These are phyloP conservation scores for Oceanodroma tethys DNA, from an alignment of 2,113 vertebrate species.

Conservation along the genomic window DNA sequence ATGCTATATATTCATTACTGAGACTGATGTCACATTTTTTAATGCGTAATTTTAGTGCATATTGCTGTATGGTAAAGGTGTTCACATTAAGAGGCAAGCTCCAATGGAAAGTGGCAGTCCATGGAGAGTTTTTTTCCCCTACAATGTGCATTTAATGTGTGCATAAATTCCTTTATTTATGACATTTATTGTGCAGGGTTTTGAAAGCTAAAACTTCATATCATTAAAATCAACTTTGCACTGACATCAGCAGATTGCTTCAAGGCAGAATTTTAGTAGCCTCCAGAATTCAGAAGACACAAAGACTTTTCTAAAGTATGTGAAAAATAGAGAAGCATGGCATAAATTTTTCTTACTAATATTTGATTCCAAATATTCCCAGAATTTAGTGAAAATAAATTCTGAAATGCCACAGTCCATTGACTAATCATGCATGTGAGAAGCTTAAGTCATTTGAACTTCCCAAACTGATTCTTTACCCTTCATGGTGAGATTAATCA, in stretches of 20 bases:
- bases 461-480: background rate
- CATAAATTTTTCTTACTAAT: background rate
- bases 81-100: background rate
- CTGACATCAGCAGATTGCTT: background rate
- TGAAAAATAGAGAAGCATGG: background rate
- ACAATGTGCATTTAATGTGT: background rate
- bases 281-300: background rate
- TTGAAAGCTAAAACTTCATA: background rate
- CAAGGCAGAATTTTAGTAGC: background rate
- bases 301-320: background rate
- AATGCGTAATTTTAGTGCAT: background rate
- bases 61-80: background rate
- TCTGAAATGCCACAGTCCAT: background rate
- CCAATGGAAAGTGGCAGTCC: background rate
- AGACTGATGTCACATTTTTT: background rate
- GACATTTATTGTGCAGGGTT: background rate
- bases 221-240: background rate
- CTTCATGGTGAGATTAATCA: background rate
- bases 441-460: background rate
- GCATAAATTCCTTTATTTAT: background rate
- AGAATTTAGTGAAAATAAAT: background rate
- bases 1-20: background rate
- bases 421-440: background rate
- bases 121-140: background rate
- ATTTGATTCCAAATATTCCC: background rate